These are phyloP conservation scores for Ectropis grisescens DNA, from an alignment of 1,140 invertebrate genomes.

Conservation along the genomic window DNA sequence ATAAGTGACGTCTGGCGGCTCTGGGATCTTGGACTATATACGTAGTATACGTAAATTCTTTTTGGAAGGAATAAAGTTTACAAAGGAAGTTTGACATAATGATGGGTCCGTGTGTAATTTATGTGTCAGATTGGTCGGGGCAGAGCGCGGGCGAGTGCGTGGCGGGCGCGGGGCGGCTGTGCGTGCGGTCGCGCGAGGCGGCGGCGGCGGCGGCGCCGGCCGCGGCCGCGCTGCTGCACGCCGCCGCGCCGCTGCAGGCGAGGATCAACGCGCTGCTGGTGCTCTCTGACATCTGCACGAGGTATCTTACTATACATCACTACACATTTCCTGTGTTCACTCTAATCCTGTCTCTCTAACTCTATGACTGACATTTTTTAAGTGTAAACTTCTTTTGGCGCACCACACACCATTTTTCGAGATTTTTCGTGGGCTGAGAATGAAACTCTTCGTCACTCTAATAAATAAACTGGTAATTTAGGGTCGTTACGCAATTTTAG, in stretches of 20 bases:
- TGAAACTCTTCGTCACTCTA: too few species aligned
- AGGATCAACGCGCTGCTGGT: constrained; percentile 48
- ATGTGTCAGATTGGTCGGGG: constrained; percentile 26
- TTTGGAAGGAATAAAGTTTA: too few species aligned
- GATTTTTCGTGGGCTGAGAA: too few species aligned
- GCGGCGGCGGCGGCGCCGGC: constrained; percentile 35
- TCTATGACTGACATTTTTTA: background rate
- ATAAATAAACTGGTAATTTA: too few species aligned
- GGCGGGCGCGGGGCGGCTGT: constrained; percentile 47
- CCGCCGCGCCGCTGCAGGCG: constrained; percentile 27
- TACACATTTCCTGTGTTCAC: background rate
- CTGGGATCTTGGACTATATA: too few species aligned
- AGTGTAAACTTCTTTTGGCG: too few species aligned
- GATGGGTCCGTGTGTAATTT: constrained; percentile 5
- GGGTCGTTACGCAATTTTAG: too few species aligned
- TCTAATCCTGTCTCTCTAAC: too few species aligned
- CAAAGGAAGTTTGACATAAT: background rate
- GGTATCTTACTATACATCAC: constrained; percentile 16
- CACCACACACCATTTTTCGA: too few species aligned
- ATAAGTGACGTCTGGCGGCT: too few species aligned
- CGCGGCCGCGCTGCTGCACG: constrained; percentile 25
- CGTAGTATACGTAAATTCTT: too few species aligned
- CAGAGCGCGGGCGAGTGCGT: constrained; percentile 17
- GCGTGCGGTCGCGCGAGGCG: constrained; percentile 38
- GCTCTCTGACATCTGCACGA: constrained; percentile 53